Base-by-base conservation (phyloP, 2,888 invertebrate species). In the Eulithis prunata region DNA sequence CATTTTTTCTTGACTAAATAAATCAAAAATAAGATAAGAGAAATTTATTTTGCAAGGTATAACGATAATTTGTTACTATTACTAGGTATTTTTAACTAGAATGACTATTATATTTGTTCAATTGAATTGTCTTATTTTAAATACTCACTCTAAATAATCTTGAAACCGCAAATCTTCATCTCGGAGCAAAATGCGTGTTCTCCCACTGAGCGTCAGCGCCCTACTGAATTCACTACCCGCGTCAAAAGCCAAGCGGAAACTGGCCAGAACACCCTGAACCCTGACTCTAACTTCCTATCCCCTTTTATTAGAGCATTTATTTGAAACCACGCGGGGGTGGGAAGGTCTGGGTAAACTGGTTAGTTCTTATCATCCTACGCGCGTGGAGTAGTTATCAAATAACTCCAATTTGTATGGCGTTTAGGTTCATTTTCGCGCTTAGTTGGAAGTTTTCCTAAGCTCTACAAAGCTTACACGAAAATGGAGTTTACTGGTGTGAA, bases 71-170 rank as follows among this genome's bases (percentile, higher is more conserved):
- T 21, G 21, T 21, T 21, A 21, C 38, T 38, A 38, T 21, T 21
- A 21, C 21, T 21, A 21, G 1, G 21, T 21, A 21, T 21, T n/a
- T n/a, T n/a, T 21, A 21, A 1, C 21, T 21, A 21, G 2, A 21
- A 21, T 21, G 1, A 21, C 2, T 21, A 2, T 21, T 21, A 21
- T 21, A 1, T 21, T 21, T 21, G 21, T 32, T 6, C 4, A 32
- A 32, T 5, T 32, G 0, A 6, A 32, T 32, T 32, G 32, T 32
- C 32, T 32, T 32, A 32, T 32, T 32, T 32, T 0, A 32, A 71
- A 71, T 77, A 86, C 88, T 89, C 69, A 88, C 88, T 79, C 78
- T 86, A 87, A 80, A 81, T 71, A 64, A 65, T 72, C 70, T 77
- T 68, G 66, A 62, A 66, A 57, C 66, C 77, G 76, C 81, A 79